phyloP scores from a whole-genome alignment of 2,113 vertebrate genomes.

The Serinus canaria region DNA sequence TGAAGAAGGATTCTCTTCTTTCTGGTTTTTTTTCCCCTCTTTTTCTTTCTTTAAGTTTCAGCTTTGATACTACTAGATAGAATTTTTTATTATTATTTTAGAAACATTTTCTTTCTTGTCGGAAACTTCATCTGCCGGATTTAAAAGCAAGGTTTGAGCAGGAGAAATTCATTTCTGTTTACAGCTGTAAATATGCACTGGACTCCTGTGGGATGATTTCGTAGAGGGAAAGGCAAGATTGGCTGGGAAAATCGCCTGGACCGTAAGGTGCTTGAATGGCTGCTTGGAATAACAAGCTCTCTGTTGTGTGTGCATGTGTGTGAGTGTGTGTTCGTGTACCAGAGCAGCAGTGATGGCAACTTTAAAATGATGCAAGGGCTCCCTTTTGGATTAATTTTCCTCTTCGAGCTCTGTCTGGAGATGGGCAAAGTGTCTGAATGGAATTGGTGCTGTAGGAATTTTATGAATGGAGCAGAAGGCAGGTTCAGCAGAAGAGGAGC shows the following conservation, averaged over 20 bases:
- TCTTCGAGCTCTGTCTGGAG: not conserved
- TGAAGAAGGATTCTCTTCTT: constrained; percentile 6
- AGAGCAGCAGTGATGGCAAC: not conserved
- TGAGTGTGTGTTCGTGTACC: not conserved
- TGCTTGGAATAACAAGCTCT: not conserved
- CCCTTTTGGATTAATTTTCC: not conserved
- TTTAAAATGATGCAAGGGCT: not conserved
- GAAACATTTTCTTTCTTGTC: not conserved
- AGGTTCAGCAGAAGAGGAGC: not conserved
- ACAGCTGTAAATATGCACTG: not conserved
- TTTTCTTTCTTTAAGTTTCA: not conserved
- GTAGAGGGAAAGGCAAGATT: not conserved
- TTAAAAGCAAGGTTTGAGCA: constrained; percentile 65
- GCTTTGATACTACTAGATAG: not conserved
- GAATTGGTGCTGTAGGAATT: not conserved
- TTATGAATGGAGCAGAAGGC: constrained; percentile 18
- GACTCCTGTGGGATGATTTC: not conserved
- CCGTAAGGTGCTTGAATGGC: not conserved
- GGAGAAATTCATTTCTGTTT: not conserved
- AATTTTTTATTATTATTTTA: not conserved
- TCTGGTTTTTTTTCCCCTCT: not conserved
- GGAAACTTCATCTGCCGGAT: constrained; percentile 55
- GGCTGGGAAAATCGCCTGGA: not conserved
- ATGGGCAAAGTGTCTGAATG: not conserved
- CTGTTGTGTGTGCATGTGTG: not conserved